These are phyloP conservation scores for Tribolium madens DNA, from an alignment of 1,140 invertebrate species.

Conservation along the genomic window DNA sequence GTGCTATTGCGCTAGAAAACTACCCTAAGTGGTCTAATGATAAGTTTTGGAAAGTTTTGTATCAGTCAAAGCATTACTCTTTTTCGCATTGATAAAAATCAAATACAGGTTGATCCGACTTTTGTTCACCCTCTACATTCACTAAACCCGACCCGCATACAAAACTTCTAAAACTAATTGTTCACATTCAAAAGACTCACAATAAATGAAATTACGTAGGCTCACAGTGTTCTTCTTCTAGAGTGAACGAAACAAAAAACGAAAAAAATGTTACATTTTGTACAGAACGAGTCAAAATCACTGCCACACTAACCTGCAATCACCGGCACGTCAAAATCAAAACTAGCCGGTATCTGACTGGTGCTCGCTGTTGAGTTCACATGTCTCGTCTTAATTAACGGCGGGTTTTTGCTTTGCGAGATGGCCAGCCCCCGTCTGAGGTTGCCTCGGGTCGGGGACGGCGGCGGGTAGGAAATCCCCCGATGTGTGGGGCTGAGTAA, in stretches of 20 bases:
- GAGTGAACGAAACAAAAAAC: constrained; percentile 50
- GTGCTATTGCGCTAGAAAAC: constrained; percentile 36
- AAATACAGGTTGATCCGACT: not conserved
- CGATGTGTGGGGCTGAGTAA: constrained; percentile 70
- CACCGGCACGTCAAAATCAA: constrained; percentile 66
- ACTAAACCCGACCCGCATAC: too few species aligned
- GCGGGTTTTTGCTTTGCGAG: constrained; percentile 79
- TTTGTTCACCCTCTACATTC: too few species aligned
- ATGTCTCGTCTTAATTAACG: constrained; percentile 76
- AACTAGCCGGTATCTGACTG: constrained; percentile 61
- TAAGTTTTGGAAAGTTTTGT: constrained; percentile 44
- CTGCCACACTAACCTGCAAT: constrained; percentile 62
- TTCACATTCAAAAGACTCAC: constrained; percentile 57
- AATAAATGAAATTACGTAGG: constrained; percentile 62
- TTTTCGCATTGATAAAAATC: constrained; percentile 17
- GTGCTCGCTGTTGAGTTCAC: constrained; percentile 61
- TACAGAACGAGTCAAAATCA: not conserved
- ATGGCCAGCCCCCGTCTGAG: constrained; percentile 77
- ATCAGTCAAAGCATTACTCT: constrained; percentile 29
- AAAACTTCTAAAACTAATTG: constrained; percentile 48
- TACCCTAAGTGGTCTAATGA: constrained; percentile 33
- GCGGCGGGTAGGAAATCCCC: constrained; percentile 82
- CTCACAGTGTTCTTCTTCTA: constrained; percentile 64
- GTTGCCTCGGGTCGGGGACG: constrained; percentile 78
- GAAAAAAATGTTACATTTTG: constrained; percentile 37